A percentile compares a stretch with the other conserved stretches of the same genome.
phyloP scores from a whole-genome alignment of 2,113 vertebrate genomes.

The Galemys pyrenaicus region DNA sequence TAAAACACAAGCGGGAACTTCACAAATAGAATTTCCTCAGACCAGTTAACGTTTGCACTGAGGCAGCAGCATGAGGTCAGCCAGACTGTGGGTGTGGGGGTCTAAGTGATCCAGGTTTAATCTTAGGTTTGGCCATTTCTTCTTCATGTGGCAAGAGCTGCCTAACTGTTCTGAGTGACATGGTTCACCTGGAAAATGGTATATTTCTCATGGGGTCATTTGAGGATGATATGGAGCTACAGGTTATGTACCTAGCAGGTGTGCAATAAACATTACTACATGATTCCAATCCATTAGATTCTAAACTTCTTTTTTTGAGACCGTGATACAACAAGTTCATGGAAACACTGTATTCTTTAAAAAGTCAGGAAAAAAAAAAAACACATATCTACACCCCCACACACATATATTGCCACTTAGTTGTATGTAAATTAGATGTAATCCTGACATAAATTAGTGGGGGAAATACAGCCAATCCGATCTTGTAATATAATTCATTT shows the following conservation, averaged over 20 bases:
- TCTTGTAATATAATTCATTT: background rate
- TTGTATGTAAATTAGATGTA: background rate
- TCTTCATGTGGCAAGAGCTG: background rate
- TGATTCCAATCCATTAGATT: background rate
- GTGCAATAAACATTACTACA: background rate
- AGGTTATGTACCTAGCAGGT: background rate
- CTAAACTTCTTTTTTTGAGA: background rate
- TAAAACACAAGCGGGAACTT: background rate
- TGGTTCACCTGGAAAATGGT: background rate
- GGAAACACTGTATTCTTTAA: background rate
- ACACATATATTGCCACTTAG: background rate
- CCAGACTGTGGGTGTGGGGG: accelerated
- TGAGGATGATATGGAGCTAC: background rate
- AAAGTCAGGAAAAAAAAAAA: background rate
- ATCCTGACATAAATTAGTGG: background rate
- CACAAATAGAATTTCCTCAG: background rate
- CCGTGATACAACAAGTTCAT: background rate
- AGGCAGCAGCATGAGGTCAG: background rate
- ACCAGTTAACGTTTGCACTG: background rate
- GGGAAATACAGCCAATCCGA: background rate
- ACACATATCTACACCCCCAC: background rate
- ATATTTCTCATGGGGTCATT: background rate
- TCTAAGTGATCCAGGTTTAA: background rate
- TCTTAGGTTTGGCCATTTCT: background rate
- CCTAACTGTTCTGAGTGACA: background rate